Evolutionary conservation across 2,797 vertebrate species (phyloP).

Genomic region (Meriones psammophilus): DNA sequence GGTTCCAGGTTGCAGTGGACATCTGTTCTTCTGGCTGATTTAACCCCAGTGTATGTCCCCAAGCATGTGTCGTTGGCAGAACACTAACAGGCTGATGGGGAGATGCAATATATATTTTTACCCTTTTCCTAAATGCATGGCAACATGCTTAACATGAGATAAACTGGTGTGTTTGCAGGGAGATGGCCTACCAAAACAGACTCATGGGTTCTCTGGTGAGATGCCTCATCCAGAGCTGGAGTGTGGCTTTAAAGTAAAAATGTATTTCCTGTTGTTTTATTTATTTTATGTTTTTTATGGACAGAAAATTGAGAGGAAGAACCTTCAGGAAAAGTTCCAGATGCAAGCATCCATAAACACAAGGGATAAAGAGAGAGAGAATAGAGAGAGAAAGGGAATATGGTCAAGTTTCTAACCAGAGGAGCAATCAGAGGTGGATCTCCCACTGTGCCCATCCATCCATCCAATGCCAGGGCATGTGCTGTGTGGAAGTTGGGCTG

Average conservation of each 20-base stretch:
- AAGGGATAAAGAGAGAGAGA: neutral
- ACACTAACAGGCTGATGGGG: constrained; percentile 23
- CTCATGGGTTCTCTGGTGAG: neutral
- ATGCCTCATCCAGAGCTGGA: neutral
- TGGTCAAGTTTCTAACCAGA: neutral
- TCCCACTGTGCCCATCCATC: neutral
- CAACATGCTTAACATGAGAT: constrained; percentile 62
- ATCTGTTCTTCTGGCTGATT: constrained; percentile 26
- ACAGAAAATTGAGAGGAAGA: neutral
- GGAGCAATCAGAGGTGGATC: neutral
- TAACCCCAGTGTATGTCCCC: neutral
- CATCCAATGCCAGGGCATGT: neutral
- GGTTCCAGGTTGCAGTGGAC: neutral
- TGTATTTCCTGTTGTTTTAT: neutral
- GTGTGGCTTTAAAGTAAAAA: constrained; percentile 40
- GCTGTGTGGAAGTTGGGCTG: neutral
- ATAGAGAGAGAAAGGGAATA: neutral
- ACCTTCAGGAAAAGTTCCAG: neutral
- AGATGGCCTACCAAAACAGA: constrained; percentile 69
- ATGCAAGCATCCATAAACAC: neutral
- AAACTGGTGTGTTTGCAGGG: constrained; percentile 49
- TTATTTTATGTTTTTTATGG: neutral
- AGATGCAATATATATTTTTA: neutral
- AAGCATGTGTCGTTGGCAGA: neutral
- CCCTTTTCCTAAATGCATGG: neutral